A percentile compares a stretch with the other conserved stretches of the same genome.
Conservation (phyloP, 2,888 invertebrate genomes). For the Sturmia bella region DNA sequence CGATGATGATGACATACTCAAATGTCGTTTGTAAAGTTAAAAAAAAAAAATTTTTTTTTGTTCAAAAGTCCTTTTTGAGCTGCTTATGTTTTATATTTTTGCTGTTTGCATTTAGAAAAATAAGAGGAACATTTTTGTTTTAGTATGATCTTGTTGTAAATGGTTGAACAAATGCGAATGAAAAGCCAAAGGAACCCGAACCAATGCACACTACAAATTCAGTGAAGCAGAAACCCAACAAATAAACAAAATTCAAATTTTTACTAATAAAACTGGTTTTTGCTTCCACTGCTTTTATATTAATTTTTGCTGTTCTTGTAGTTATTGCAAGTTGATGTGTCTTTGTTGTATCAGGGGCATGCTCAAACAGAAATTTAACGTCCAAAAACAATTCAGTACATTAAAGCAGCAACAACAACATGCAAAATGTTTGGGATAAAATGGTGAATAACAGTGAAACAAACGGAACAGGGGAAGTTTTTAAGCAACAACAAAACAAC, state of each 20-base stretch:
- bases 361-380: slow-evolving; percentile 62
- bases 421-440: slow-evolving; percentile 19
- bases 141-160: slow-evolving; percentile 50
- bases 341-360: slow-evolving; percentile 35
- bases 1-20: slow-evolving; percentile 65
- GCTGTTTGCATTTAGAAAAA: slow-evolving; percentile 38
- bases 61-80: slow-evolving; percentile 14
- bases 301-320: slow-evolving; percentile 16
- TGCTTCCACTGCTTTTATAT: background rate
- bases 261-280: slow-evolving; percentile 60
- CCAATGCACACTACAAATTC: slow-evolving; percentile 62
- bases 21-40: slow-evolving; percentile 60
- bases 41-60: background rate
- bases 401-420: slow-evolving; percentile 3
- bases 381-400: background rate
- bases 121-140: slow-evolving; percentile 17
- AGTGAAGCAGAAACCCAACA: slow-evolving; percentile 66
- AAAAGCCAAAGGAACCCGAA: slow-evolving; percentile 50
- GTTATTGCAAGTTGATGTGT: slow-evolving; percentile 29
- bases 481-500: slow-evolving; percentile 71
- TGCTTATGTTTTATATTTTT: slow-evolving; percentile 31
- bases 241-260: slow-evolving; percentile 69
- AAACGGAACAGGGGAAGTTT: slow-evolving; percentile 46
- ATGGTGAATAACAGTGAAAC: slow-evolving; percentile 65
- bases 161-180: slow-evolving; percentile 49